phyloP scores from a whole-genome alignment of 2,113 vertebrate genomes.

The Microcebus griseorufus region DNA sequence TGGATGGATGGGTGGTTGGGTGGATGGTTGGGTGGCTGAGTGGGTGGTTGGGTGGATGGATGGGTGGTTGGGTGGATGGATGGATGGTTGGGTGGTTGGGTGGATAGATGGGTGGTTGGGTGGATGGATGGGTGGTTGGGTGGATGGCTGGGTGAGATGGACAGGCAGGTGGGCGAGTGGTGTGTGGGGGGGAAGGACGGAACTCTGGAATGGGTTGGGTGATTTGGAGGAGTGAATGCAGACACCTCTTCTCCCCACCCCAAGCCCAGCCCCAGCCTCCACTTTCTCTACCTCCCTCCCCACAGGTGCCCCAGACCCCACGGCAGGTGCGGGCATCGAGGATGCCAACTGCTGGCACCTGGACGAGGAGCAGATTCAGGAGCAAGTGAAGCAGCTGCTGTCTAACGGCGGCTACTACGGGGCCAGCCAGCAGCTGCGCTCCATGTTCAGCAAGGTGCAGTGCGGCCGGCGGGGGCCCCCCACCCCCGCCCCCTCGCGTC shows the following conservation, averaged over 20 bases:
- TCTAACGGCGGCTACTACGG: slow-evolving; percentile 85
- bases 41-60: not conserved
- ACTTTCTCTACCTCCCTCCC: not conserved
- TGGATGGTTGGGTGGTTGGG: rapidly evolving
- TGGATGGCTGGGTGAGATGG: not conserved
- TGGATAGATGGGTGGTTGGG: rapidly evolving
- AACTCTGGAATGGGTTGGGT: not conserved
- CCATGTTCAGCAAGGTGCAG: slow-evolving; percentile 85
- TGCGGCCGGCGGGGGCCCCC: not conserved
- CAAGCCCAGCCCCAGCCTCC: not conserved
- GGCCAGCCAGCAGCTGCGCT: slow-evolving; percentile 84
- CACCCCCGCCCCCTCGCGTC: too few relatives aligned
- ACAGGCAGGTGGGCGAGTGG: not conserved
- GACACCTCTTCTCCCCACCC: not conserved
- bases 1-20: not conserved
- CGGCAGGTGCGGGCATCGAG: slow-evolving; percentile 82
- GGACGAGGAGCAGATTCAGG: slow-evolving; percentile 86
- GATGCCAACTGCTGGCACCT: slow-evolving; percentile 86
- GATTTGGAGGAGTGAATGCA: not conserved
- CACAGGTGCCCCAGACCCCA: slow-evolving; percentile 85
- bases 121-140: not conserved
- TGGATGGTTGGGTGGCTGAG: not conserved
- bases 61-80: too few relatives aligned
- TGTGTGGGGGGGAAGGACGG: not conserved
- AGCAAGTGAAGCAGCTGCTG: slow-evolving; percentile 86